phyloP scores from a whole-genome alignment of 2,797 vertebrate species.

The Epinephelus coioides region DNA sequence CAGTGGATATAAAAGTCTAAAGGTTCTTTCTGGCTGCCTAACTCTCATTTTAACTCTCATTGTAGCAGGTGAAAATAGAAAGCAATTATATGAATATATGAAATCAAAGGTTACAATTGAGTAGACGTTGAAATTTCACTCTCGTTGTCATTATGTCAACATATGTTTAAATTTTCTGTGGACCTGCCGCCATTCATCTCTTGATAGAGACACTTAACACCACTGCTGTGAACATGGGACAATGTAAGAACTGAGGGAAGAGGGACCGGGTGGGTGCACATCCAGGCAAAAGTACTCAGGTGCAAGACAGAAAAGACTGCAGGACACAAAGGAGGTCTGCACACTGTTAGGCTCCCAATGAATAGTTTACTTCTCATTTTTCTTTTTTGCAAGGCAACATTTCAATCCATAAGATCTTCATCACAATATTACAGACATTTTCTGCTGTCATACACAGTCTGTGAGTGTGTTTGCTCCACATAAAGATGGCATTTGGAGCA shows the following conservation, averaged over 20 bases:
- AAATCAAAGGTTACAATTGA: conserved; percentile 3
- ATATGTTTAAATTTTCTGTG: conserved; percentile 24
- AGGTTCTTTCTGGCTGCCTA: not conserved
- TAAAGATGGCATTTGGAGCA: conserved; percentile 45
- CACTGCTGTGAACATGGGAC: not conserved
- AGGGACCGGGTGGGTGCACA: too few relatives aligned
- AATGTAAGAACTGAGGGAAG: not conserved
- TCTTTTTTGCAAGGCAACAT: too few relatives aligned
- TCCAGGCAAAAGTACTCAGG: too few relatives aligned
- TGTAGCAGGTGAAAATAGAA: not conserved
- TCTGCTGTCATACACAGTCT: conserved; percentile 6
- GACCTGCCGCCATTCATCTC: not conserved
- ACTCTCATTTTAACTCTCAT: conserved; percentile 26
- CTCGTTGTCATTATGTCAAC: conserved; percentile 16
- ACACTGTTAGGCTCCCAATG: too few relatives aligned
- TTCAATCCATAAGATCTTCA: too few relatives aligned
- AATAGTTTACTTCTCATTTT: too few relatives aligned
- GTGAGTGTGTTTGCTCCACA: conserved; percentile 31
- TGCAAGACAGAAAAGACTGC: too few relatives aligned
- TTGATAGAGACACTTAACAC: not conserved
- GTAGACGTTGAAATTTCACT: not conserved
- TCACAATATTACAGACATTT: not conserved
- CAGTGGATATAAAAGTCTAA: conserved; percentile 18
- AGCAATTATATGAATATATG: not conserved
- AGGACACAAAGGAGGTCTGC: too few relatives aligned